phyloP scores from a whole-genome alignment of 2,797 vertebrate genomes.

The Acanthurus lineatus region DNA sequence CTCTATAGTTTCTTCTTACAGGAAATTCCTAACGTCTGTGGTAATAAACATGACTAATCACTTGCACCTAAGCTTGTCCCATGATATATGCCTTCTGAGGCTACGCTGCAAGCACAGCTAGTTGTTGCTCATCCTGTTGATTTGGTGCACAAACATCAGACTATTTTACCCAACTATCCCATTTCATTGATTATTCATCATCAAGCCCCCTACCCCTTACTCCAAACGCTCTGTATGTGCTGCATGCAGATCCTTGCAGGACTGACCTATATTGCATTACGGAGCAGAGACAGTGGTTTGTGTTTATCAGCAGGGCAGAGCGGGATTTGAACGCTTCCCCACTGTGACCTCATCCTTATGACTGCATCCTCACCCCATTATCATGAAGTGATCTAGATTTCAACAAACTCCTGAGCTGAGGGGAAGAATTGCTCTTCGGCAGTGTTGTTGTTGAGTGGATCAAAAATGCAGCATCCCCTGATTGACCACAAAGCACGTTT shows the following conservation, averaged over 20 bases:
- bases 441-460: slow-evolving; percentile 36
- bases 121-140: slow-evolving; percentile 87
- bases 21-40: slow-evolving; percentile 89
- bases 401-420: slow-evolving; percentile 42
- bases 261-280: slow-evolving; percentile 77
- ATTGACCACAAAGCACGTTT: slow-evolving; percentile 59
- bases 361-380: slow-evolving; percentile 73
- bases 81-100: slow-evolving; percentile 90
- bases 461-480: slow-evolving; percentile 53
- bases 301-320: no score
- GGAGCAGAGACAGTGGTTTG: slow-evolving; percentile 34
- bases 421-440: slow-evolving; percentile 34
- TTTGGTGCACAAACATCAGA: slow-evolving; percentile 91
- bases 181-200: slow-evolving; percentile 93
- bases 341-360: slow-evolving; percentile 68
- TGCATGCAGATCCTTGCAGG: slow-evolving; percentile 61
- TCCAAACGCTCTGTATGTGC: slow-evolving; percentile 27
- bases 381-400: slow-evolving; percentile 71
- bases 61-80: slow-evolving; percentile 88
- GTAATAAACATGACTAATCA: slow-evolving; percentile 93
- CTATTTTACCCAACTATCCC: slow-evolving; percentile 89
- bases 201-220: slow-evolving; percentile 30
- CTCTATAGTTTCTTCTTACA: slow-evolving; percentile 80
- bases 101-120: slow-evolving; percentile 83
- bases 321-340: slow-evolving; percentile 68